Evolutionary conservation across 2,113 vertebrate genomes (phyloP).

Genomic region (Cacatua alba): DNA sequence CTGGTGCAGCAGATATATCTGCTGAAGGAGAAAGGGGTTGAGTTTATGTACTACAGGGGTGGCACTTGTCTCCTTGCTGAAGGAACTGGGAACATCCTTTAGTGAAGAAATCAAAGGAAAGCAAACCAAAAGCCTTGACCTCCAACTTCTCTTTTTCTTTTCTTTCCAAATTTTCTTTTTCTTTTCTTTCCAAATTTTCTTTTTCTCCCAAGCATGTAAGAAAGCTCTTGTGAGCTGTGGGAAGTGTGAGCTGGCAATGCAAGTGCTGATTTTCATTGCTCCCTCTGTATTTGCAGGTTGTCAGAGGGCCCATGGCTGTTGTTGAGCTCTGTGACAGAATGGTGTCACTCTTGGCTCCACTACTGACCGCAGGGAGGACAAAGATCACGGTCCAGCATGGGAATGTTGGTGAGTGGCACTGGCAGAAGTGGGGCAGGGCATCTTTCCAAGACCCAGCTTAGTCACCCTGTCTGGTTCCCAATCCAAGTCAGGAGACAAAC

Average conservation of each 20-base stretch:
- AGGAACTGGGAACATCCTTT: neutral
- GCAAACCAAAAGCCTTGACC: neutral
- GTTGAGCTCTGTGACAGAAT: conserved; percentile 82
- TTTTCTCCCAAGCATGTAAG: neutral
- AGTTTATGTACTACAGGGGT: neutral
- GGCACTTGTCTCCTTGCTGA: neutral
- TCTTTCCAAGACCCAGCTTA: neutral
- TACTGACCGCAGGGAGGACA: conserved; percentile 72
- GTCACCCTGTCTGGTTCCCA: neutral
- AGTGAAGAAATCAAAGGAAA: neutral
- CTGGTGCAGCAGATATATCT: neutral
- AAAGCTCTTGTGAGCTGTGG: neutral
- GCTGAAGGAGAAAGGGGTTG: neutral
- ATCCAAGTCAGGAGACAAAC: neutral
- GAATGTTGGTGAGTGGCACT: conserved; percentile 80
- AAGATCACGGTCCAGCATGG: conserved; percentile 72
- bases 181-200: neutral
- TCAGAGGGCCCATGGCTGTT: conserved; percentile 86
- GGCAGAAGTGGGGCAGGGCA: neutral
- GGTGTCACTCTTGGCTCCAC: conserved; percentile 76
- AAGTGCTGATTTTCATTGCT: neutral
- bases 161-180: too few species aligned
- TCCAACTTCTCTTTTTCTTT: neutral
- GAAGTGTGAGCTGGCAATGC: neutral
- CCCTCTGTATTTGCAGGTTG: conserved; percentile 70